Evolutionary conservation across 2,888 invertebrate species (phyloP), one percentile per base, ranked within the genome.

Genomic region (Sclerodermus sp.): DNA sequence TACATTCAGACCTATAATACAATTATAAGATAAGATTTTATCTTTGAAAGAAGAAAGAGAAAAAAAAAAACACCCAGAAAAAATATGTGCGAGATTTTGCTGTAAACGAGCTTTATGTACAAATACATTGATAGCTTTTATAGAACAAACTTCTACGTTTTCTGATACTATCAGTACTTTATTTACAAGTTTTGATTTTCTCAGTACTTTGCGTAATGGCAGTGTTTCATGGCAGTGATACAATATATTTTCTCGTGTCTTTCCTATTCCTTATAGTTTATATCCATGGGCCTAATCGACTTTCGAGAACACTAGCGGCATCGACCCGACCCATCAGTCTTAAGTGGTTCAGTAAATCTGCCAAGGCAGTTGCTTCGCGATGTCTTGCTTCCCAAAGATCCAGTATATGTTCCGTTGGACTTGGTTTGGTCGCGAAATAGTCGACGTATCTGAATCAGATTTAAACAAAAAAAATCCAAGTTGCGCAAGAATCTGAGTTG

Each of bases 361-460:
- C 87, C 59, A 92, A 81, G 70, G 91, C 90, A 62, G 87, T 87
- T 48, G 86, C 85, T 68, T 90, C 89, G 58, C 90, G 84, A 78
- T 91, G 87, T 58, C 93, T 84, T 55, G 94, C 94, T 79, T 96
- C 91, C 95, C 95, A 96, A 65, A 96, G 81, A 78, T 94, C 93
- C 68, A 96, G 82, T 64, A 96, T 91, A 77, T 92, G 91, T 74
- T 96, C 96, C 31, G 96, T 94, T 3, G 96, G 96, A 57, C 94
- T 95, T 49, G 91, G 86, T 72, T 96, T 95, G 45, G 94, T 93
- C 38, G 95, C 94, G 78, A 97, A 96, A 80, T 91, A 96, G 75
- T 94, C 93, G 66, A 93, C 93, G 77, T 93, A 95, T 53, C 70
- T 70, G 56, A n/a, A 2, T 5, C 16, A 45, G n/a, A n/a, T n/a